Conservation (phyloP, 1,140 invertebrate species). For the Drosophila santomea region DNA sequence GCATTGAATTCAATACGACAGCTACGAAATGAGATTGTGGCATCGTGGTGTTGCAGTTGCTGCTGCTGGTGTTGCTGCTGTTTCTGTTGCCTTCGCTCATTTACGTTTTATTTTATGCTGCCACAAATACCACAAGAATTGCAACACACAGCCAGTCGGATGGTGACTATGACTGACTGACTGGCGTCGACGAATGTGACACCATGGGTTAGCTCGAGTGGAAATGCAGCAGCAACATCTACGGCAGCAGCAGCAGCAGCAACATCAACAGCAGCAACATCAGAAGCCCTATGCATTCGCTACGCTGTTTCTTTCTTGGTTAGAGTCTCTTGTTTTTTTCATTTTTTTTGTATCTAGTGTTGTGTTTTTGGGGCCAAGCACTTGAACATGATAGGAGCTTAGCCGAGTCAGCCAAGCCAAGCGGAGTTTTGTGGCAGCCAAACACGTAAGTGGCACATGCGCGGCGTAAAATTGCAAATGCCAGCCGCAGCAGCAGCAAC, state of each 20-base stretch:
- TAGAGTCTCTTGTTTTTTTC: slow-evolving; percentile 31
- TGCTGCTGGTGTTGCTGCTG: background rate
- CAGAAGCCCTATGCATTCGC: slow-evolving; percentile 66
- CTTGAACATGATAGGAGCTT: slow-evolving; percentile 81
- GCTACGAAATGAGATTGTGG: slow-evolving; percentile 55
- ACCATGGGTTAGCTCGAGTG: slow-evolving; percentile 69
- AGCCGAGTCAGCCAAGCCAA: slow-evolving; percentile 65
- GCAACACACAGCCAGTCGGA: slow-evolving; percentile 48
- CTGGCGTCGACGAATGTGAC: slow-evolving; percentile 51
- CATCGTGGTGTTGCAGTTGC: slow-evolving; percentile 33
- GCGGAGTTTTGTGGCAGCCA: slow-evolving; percentile 64
- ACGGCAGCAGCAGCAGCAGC: slow-evolving; percentile 34
- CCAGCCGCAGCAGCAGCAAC: slow-evolving; percentile 21
- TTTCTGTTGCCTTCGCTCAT: slow-evolving; percentile 51
- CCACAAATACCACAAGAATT: slow-evolving; percentile 81
- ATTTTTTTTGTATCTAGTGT: slow-evolving; percentile 15
- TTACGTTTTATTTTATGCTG: slow-evolving; percentile 79
- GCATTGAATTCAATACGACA: slow-evolving; percentile 75
- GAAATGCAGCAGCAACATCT: slow-evolving; percentile 58
- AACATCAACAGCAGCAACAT: slow-evolving; percentile 36
- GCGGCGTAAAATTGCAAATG: slow-evolving; percentile 71
- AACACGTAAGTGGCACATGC: slow-evolving; percentile 77
- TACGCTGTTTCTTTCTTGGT: slow-evolving; percentile 38
- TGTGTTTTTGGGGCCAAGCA: slow-evolving; percentile 70
- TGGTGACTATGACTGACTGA: slow-evolving; percentile 53